A percentile compares a stretch with the other conserved stretches of the same genome.
Evolutionary conservation across 1,140 invertebrate genomes (phyloP).

Genomic region (Drosophila nasuta): DNA sequence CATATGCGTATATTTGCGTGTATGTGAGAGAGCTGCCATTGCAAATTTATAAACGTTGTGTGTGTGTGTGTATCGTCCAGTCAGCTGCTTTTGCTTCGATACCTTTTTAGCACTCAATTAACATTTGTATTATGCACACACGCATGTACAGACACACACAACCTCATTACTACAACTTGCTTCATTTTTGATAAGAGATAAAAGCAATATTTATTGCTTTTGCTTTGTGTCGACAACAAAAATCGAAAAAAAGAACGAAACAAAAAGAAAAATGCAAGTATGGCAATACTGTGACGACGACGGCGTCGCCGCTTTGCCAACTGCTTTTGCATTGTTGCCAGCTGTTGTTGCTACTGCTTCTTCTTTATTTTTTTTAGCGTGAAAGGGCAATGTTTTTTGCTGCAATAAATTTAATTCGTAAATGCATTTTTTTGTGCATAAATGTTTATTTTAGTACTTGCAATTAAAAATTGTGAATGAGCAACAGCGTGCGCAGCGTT

Average conservation of each 20-base stretch:
- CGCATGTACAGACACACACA: constrained; percentile 1
- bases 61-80: constrained; percentile 15
- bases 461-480: background rate
- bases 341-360: constrained; percentile 12
- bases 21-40: constrained; percentile 20
- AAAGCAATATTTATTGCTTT: constrained; percentile 14
- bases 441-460: background rate
- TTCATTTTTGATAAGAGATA: constrained; percentile 52
- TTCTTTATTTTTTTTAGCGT: background rate
- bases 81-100: constrained; percentile 26
- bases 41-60: constrained; percentile 15
- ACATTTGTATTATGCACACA: constrained; percentile 24
- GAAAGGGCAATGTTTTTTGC: constrained; percentile 19
- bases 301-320: constrained; percentile 14
- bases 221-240: constrained; percentile 17
- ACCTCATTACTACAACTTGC: constrained; percentile 22
- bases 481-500: constrained; percentile 20
- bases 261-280: constrained; percentile 27
- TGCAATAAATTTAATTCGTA: background rate
- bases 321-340: constrained; percentile 29
- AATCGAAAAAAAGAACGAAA: background rate
- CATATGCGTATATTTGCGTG: constrained; percentile 6
- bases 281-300: constrained; percentile 28
- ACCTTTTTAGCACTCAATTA: constrained; percentile 40
- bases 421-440: constrained; percentile 1